phyloP scores from a whole-genome alignment of 2,113 vertebrate genomes.

The Cricetomys ansorgei region DNA sequence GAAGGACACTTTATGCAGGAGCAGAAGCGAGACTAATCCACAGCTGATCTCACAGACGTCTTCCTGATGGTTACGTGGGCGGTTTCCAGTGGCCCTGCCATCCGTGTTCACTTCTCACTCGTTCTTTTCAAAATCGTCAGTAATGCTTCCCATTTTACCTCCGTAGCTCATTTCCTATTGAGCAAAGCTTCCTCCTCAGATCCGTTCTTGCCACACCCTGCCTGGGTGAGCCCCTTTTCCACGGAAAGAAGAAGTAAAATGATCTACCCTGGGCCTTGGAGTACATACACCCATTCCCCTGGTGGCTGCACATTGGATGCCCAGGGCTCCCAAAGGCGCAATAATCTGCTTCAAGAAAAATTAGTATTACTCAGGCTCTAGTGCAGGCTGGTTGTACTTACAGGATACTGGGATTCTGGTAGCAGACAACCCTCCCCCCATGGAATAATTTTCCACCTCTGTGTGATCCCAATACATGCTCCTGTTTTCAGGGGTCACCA shows the following conservation, averaged over 20 bases:
- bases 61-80: not conserved
- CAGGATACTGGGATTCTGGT: not conserved
- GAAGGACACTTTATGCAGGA: not conserved
- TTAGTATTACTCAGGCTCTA: not conserved
- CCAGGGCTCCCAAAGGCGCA: not conserved
- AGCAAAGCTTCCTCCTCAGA: conserved; percentile 53
- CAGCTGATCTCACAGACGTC: not conserved
- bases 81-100: not conserved
- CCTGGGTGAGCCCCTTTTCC: conserved; percentile 41
- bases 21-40: not conserved
- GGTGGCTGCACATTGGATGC: not conserved
- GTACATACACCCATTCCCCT: not conserved
- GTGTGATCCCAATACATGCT: not conserved
- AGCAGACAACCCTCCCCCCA: not conserved
- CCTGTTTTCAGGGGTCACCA: not conserved
- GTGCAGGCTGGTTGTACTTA: not conserved
- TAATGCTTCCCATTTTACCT: conserved; percentile 46
- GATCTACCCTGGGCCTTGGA: not conserved
- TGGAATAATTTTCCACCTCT: not conserved
- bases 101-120: not conserved
- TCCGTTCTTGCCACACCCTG: conserved; percentile 47
- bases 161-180: conserved; percentile 60
- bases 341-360: not conserved
- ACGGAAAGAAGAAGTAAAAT: conserved; percentile 70
- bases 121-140: not conserved